Base-by-base conservation (phyloP, 2,797 vertebrate genomes). In the Betta splendens region DNA sequence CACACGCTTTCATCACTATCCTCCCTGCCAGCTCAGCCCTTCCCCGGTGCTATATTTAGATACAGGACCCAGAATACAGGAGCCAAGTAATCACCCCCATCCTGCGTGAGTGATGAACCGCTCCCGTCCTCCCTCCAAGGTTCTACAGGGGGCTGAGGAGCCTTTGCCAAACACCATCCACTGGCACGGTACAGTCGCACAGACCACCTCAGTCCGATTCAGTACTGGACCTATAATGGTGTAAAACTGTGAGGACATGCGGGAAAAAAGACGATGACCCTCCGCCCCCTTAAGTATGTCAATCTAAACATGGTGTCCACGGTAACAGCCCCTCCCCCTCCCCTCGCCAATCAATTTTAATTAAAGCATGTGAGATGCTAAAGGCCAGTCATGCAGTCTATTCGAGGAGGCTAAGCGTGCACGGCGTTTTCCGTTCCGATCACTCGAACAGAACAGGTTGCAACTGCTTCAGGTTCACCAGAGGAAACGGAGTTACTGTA, bases 331-430 rank as follows among this genome's bases (percentile, higher is more conserved):
- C 65, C 64, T 60, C 59, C 58, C 67, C 45, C 62, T 65, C 70
- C 44, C 40, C 65, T 79, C 55, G 38, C 65, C 77, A 79, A 80
- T 89, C 84, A 77, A 57, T 83, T 90, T 88, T 85, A 91, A 90
- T 91, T 85, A 90, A 90, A 82, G 80, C 32, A 69, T 63, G 72
- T 61, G 47, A 80, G 84, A 80, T 84, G 82, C 87, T 84, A 88
- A 85, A 87, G 83, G 80, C 72, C 83, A 80, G 61, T 68, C 49
- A 72, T 64, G 73, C 60, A 23, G 52, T 72, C 51, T 36, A 16
- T 16, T 36, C n/a, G 17, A 7, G 33, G 33, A 9, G n/a, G 6
- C n/a, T 36, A 35, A n/a, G 33, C 21, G 23, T 11, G 4, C 31
- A 11, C 43, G 26, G 6, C 9, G 9, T 36, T 16, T 7, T 17